These are phyloP conservation scores for Hydrolagus affinis DNA, from an alignment of 2,113 vertebrate genomes.

Conservation along the genomic window DNA sequence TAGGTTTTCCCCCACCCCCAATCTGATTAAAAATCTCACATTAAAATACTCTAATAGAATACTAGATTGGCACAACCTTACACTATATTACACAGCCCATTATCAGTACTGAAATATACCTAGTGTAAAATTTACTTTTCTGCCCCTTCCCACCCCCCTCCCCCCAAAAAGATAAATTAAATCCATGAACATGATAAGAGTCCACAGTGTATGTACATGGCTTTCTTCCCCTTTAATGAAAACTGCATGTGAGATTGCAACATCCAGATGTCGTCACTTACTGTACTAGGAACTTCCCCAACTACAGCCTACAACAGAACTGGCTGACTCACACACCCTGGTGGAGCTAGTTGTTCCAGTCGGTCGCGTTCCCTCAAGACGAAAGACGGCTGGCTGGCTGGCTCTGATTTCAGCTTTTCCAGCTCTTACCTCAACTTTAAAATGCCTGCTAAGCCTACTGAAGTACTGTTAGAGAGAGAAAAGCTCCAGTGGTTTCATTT, in stretches of 20 bases:
- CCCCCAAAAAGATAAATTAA: no score
- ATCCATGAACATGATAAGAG: constrained; percentile 19
- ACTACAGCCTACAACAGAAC: constrained; percentile 31
- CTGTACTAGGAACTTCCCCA: constrained; percentile 31
- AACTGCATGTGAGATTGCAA: constrained; percentile 30
- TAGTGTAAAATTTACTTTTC: neutral
- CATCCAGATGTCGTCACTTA: constrained; percentile 30
- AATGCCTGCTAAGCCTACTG: constrained; percentile 32
- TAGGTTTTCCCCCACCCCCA: neutral
- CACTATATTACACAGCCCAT: neutral
- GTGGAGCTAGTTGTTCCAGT: constrained; percentile 32
- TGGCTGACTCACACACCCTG: constrained; percentile 32
- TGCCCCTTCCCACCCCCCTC: neutral
- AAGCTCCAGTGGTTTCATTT: constrained; percentile 32
- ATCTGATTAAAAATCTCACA: constrained; percentile 10
- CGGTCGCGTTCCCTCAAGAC: constrained; percentile 23
- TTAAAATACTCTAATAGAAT: constrained; percentile 23
- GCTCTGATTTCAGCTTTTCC: constrained; percentile 22
- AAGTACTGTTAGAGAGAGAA: constrained; percentile 31
- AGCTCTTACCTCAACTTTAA: constrained; percentile 33
- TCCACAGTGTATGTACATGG: constrained; percentile 18
- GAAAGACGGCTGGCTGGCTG: constrained; percentile 17
- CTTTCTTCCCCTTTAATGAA: constrained; percentile 23
- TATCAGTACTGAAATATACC: constrained; percentile 12
- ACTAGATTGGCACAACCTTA: constrained; percentile 18